Evolutionary conservation across 2,113 vertebrate genomes (phyloP).

Genomic region (Struthio camelus): DNA sequence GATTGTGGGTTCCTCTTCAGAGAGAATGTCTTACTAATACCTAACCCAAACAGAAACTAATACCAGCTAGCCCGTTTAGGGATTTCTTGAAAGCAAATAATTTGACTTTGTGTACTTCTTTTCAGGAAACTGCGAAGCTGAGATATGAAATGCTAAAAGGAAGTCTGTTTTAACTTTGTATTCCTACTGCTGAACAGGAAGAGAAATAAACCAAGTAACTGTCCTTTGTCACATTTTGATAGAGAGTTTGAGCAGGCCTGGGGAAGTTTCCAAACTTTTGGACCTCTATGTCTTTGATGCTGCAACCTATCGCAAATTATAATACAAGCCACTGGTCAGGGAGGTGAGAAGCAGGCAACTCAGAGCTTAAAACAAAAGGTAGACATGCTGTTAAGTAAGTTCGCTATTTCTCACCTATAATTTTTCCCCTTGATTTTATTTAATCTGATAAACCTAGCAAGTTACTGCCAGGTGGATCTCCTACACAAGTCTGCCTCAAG

Average conservation of each 20-base stretch:
- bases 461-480: conserved; percentile 54
- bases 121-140: neutral
- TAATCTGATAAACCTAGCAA: conserved; percentile 63
- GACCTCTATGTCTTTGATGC: neutral
- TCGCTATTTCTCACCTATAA: conserved; percentile 11
- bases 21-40: neutral
- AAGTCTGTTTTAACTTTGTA: neutral
- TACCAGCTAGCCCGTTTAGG: neutral
- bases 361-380: conserved; percentile 28
- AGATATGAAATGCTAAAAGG: neutral
- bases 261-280: neutral
- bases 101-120: neutral
- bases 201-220: neutral
- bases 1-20: neutral
- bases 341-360: neutral
- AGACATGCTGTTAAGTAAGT: neutral
- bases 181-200: neutral
- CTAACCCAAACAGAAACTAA: neutral
- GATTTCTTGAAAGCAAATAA: neutral
- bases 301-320: neutral
- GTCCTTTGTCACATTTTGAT: neutral
- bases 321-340: neutral
- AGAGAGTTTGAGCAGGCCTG: neutral
- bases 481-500: conserved; percentile 17
- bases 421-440: conserved; percentile 51